These are phyloP conservation scores for Rhinogobio ventralis DNA, from an alignment of 2,797 vertebrate genomes.

Conservation along the genomic window DNA sequence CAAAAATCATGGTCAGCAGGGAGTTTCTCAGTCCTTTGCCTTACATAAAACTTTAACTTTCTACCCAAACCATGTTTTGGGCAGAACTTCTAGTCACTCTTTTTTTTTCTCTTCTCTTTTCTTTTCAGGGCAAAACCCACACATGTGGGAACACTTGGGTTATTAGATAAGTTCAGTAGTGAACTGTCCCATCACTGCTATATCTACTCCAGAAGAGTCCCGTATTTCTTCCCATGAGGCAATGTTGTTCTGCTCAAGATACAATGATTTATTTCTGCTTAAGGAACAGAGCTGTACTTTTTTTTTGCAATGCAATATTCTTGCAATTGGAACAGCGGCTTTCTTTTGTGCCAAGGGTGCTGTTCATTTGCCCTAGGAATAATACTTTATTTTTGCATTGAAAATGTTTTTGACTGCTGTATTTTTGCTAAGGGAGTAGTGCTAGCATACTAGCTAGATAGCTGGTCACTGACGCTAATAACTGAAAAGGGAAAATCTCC, in stretches of 20 bases:
- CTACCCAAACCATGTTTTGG: background rate
- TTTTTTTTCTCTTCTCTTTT: background rate
- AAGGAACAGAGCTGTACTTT: slow-evolving; percentile 1
- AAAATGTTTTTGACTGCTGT: background rate
- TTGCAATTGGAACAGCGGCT: slow-evolving; percentile 1
- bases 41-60: background rate
- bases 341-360: slow-evolving; percentile 24
- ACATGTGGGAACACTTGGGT: background rate
- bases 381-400: slow-evolving; percentile 11
- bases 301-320: background rate
- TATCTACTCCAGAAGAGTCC: background rate
- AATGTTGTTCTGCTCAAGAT: background rate
- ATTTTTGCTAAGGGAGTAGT: background rate
- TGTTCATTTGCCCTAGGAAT: slow-evolving; percentile 5
- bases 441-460: background rate
- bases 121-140: background rate
- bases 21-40: background rate
- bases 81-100: background rate
- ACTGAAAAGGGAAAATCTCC: background rate
- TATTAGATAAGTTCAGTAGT: slow-evolving; percentile 8
- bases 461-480: background rate
- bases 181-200: background rate
- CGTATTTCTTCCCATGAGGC: slow-evolving; percentile 13
- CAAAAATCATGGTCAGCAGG: background rate
- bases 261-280: slow-evolving; percentile 11